phyloP scores from a whole-genome alignment of 2,797 vertebrate species.

The Rhynchonycteris naso region DNA sequence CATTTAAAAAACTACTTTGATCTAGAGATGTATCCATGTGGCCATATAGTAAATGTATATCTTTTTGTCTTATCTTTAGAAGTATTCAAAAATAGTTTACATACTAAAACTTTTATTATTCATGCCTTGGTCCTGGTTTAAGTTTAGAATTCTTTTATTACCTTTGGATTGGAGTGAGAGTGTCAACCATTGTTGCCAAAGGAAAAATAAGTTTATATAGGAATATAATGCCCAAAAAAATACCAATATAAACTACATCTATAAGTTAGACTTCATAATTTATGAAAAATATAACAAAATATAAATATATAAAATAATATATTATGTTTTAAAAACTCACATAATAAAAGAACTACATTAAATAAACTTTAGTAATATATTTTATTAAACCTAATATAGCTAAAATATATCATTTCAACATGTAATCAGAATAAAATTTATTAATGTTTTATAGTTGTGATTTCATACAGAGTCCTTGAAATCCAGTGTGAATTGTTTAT shows the following conservation, averaged over 20 bases:
- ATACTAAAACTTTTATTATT: neutral
- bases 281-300: neutral
- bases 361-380: neutral
- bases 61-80: constrained; percentile 4
- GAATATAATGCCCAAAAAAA: constrained; percentile 12
- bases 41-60: neutral
- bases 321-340: neutral
- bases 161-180: neutral
- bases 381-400: constrained; percentile 31
- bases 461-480: constrained; percentile 21
- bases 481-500: neutral
- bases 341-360: neutral
- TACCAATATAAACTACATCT: neutral
- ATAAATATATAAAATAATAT: neutral
- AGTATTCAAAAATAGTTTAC: neutral
- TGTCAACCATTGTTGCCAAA: neutral
- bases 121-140: neutral
- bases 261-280: neutral
- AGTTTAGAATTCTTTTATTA: neutral
- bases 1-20: neutral
- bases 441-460: neutral
- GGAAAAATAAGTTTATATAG: neutral
- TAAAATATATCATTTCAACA: constrained; percentile 13
- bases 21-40: neutral
- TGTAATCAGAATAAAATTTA: neutral